Percentiles rank a stretch among this genome's conserved stretches.
Evolutionary conservation across 53 echinoderm and acorn worm genomes (phyloP).

Genomic region (Paelopatides confundens): DNA sequence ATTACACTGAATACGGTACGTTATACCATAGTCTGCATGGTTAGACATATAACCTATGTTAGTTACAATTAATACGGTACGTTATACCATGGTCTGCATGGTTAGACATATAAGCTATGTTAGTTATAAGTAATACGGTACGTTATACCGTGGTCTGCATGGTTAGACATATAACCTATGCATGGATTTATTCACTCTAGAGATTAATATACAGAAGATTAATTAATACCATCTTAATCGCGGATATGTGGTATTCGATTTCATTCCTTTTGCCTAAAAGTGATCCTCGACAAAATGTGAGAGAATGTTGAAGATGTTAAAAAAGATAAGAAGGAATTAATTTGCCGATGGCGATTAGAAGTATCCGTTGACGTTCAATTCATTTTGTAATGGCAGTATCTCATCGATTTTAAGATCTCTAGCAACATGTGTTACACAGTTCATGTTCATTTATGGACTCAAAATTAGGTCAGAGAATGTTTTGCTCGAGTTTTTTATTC

Average conservation of each 20-base stretch:
- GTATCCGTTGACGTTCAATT: conserved; percentile 30
- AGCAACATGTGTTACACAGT: conserved; percentile 43
- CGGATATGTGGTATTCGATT: neutral
- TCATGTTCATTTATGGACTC: conserved; percentile 10
- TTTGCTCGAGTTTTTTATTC: neutral
- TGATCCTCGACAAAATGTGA: conserved; percentile 24
- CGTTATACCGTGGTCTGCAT: too few species aligned
- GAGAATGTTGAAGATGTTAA: conserved; percentile 9
- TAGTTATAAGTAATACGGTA: too few species aligned
- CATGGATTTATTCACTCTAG: neutral
- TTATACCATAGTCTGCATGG: too few species aligned
- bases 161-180: too few species aligned
- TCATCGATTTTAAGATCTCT: conserved; percentile 30
- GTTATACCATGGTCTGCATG: too few species aligned
- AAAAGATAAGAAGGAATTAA: conserved; percentile 19
- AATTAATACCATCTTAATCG: neutral
- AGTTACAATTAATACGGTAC: too few species aligned
- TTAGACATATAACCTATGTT: too few species aligned
- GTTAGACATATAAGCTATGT: too few species aligned
- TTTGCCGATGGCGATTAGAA: conserved; percentile 6
- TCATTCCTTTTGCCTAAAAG: conserved; percentile 5
- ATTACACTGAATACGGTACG: too few species aligned
- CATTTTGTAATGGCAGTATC: conserved; percentile 23
- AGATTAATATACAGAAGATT: conserved; percentile 4
- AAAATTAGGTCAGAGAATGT: conserved; percentile 42